A percentile compares a stretch with the other conserved stretches of the same genome.
These are phyloP conservation scores for Stenurella melanura DNA, from an alignment of 2,888 invertebrate species.

Conservation along the genomic window DNA sequence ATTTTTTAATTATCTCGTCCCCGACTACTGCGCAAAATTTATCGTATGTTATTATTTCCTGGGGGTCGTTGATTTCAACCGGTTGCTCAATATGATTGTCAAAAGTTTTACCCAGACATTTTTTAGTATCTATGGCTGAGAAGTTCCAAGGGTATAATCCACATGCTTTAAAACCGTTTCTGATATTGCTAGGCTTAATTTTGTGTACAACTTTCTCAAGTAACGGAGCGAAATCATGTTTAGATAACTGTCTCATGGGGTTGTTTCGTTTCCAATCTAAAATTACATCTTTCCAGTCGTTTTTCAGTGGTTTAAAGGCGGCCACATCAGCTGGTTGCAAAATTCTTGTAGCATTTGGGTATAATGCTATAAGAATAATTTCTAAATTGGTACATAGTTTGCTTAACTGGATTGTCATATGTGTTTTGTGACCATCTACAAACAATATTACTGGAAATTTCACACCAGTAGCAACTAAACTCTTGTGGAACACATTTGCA, in stretches of 20 bases:
- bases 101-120: not conserved
- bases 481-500: not conserved
- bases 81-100: not conserved
- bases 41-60: not conserved
- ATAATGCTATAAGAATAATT: not conserved
- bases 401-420: not conserved
- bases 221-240: not conserved
- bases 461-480: not conserved
- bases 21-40: not conserved
- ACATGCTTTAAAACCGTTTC: conserved; percentile 5
- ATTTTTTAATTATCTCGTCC: too few relatives aligned
- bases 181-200: not conserved
- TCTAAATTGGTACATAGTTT: not conserved
- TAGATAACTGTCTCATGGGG: not conserved
- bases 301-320: not conserved
- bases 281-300: not conserved
- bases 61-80: not conserved
- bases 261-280: not conserved
- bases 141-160: not conserved
- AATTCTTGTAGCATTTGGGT: not conserved
- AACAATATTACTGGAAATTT: not conserved
- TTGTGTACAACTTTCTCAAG: not conserved
- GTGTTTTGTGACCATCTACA: too few relatives aligned
- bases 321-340: not conserved
- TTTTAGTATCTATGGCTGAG: not conserved